Evolutionary conservation across 2,888 invertebrate species (phyloP), one percentile per base, ranked within the genome.

Genomic region (Hirudinaria manillensis): DNA sequence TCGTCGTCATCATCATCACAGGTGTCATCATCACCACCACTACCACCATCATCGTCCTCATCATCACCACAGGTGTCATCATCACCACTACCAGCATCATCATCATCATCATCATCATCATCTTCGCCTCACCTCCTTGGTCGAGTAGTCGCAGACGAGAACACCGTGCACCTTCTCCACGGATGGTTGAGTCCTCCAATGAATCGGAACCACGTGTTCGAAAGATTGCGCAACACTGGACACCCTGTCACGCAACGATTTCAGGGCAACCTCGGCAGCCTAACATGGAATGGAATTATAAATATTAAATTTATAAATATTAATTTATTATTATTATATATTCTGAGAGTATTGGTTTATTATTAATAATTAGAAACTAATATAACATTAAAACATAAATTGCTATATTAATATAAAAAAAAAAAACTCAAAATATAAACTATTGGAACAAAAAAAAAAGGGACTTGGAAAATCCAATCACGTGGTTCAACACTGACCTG

Each of bases 41-140:
- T 27, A 24, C 67, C 67, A 24, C 24, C 67, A 67, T 67, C 24
- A 67, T 67, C 56, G 13, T 16, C 56, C 3, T 13, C 56, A 61
- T 61, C 24, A 61, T 24, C 24, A 61, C n/a, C 6, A 61, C 24
- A 1, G 13, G 7, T 16, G 10, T 61, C 29, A 29, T 29, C 24
- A 61, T 61, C 61, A 7, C n/a, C 61, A 61, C n/a, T n/a, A 61
- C 2, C 29, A 61, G 1, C 24, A 61, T n/a, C 29, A 27, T 10
- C 13, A n/a, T 21, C 61, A 61, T 27, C 21, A 68, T 16, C 36
- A 68, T 36, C 68, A 68, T 34, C 68, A 68, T 68, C 68, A 68
- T 34, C 21, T 16, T 61, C 29, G 56, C n/a, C 61, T n/a, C 29
- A 68, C 68, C 68, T 68, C 68, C 32, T 68, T 68, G 36, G 36